Conservation (phyloP, 2,797 vertebrate species). For the Adelosebastes latens region DNA sequence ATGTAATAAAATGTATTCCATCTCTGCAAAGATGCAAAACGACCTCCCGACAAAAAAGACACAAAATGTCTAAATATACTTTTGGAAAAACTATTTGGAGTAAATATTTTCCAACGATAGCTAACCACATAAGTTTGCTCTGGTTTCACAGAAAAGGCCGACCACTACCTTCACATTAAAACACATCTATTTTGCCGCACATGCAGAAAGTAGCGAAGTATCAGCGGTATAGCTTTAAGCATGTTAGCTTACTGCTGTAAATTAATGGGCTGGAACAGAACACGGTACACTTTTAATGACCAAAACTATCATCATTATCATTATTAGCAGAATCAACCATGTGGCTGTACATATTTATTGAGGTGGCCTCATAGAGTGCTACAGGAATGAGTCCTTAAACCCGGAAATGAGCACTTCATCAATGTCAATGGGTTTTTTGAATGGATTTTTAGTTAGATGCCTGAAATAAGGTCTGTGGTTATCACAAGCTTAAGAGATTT, state of each 20-base stretch:
- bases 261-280: not conserved
- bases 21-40: not conserved
- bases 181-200: not conserved
- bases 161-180: no score
- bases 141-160: not conserved
- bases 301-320: not conserved
- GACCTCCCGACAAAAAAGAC: not conserved
- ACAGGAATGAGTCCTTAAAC: no score
- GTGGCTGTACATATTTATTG: slow-evolving; percentile 1
- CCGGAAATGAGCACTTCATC: no score
- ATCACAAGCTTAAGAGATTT: no score
- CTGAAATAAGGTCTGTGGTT: no score
- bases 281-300: not conserved
- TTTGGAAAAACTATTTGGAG: not conserved
- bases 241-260: not conserved
- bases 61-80: not conserved
- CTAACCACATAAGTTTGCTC: not conserved
- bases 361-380: not conserved
- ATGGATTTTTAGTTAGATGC: no score
- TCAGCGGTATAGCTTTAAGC: not conserved
- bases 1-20: not conserved
- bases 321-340: not conserved
- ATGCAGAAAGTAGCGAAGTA: not conserved
- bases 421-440: not conserved
- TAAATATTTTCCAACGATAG: not conserved